A percentile compares a stretch with the other conserved stretches of the same genome.
Evolutionary conservation across 2,797 vertebrate genomes (phyloP).

Genomic region (Neopelma chrysocephalum): DNA sequence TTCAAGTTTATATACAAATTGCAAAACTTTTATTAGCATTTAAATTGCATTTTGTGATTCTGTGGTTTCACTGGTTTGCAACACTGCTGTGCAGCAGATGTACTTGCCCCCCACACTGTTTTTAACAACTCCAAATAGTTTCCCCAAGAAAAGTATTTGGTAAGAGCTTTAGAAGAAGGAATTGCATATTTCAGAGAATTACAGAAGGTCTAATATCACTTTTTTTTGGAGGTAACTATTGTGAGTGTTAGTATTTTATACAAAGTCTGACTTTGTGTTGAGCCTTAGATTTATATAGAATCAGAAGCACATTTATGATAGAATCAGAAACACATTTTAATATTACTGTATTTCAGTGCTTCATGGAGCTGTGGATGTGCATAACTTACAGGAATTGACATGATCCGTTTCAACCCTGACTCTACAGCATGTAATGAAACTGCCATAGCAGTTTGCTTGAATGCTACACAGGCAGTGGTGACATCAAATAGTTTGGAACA

Average conservation of each 20-base stretch:
- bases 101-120: fast-evolving
- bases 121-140: neutral
- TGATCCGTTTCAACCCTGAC: neutral
- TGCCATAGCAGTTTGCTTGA: neutral
- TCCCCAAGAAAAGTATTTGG: neutral
- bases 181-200: neutral
- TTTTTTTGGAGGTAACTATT: neutral
- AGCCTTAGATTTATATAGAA: neutral
- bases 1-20: neutral
- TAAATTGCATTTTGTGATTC: neutral
- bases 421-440: fast-evolving
- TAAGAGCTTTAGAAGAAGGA: neutral
- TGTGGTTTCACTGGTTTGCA: neutral
- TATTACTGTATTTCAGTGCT: neutral
- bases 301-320: neutral
- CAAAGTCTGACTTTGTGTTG: neutral
- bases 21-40: neutral
- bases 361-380: neutral
- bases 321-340: neutral
- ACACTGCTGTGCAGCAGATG: neutral
- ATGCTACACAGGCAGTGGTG: neutral
- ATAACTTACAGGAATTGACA: neutral
- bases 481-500: neutral
- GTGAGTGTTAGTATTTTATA: neutral
- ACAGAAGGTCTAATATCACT: neutral